Evolutionary conservation across 1,140 invertebrate species (phyloP).

Genomic region (Pomacea maculata): DNA sequence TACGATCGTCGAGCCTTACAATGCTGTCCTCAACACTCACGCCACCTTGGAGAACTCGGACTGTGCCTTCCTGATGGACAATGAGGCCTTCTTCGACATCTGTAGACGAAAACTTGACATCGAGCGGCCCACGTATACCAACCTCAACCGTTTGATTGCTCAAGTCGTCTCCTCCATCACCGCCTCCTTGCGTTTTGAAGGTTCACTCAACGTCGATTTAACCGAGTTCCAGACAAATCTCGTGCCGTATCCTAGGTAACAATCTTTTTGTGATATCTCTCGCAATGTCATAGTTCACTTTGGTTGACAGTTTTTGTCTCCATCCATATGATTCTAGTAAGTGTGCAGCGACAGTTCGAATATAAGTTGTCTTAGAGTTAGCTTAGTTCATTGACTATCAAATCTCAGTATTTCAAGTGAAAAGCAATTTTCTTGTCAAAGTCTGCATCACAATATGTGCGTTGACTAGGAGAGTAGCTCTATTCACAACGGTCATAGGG

Average conservation of each 20-base stretch:
- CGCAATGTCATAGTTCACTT: too few species aligned
- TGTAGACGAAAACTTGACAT: constrained; percentile 80
- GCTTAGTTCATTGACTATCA: too few species aligned
- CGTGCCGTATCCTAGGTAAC: constrained; percentile 39
- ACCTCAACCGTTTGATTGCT: constrained; percentile 62
- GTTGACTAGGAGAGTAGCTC: too few species aligned
- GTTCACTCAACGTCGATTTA: constrained; percentile 82
- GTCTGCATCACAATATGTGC: too few species aligned
- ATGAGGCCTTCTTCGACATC: constrained; percentile 91
- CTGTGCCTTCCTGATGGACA: constrained; percentile 71
- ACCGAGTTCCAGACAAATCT: constrained; percentile 80
- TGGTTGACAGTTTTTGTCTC: too few species aligned
- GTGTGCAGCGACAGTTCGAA: too few species aligned
- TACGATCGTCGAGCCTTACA: constrained; percentile 65
- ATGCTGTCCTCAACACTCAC: constrained; percentile 64
- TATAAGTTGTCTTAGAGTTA: too few species aligned
- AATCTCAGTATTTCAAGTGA: too few species aligned
- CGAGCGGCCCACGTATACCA: constrained; percentile 72
- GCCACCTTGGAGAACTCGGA: constrained; percentile 55
- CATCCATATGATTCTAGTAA: too few species aligned
- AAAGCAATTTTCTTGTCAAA: too few species aligned
- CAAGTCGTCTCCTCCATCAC: constrained; percentile 74
- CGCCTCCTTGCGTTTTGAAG: constrained; percentile 78
- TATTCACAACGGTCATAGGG: too few species aligned
- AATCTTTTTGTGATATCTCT: too few species aligned